Evolutionary conservation across 2,797 vertebrate genomes (phyloP).

Genomic region (Manis pentadactyla): DNA sequence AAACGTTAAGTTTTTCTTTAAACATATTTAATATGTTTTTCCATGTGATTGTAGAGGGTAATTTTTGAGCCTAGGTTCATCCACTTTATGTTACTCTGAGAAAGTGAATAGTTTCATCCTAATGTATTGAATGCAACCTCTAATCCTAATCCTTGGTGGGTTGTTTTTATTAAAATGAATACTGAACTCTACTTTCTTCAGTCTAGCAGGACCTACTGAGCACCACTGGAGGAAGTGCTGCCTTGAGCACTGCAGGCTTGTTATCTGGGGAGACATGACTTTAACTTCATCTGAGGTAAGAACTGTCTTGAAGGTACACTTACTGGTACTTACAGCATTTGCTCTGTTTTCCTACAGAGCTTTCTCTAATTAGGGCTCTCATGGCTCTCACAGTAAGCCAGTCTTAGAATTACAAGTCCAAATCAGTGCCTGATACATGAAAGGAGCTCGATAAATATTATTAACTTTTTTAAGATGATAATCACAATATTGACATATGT

Average conservation of each 20-base stretch:
- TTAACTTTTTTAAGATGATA: not conserved
- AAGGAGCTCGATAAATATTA: not conserved
- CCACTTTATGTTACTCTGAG: not conserved
- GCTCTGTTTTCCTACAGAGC: not conserved
- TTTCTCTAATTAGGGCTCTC: not conserved
- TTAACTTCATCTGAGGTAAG: constrained; percentile 90
- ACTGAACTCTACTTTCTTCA: constrained; percentile 62
- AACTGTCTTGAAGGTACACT: not conserved
- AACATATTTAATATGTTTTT: not conserved
- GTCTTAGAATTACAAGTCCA: not conserved
- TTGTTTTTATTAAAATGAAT: constrained; percentile 46
- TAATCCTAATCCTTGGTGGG: not conserved
- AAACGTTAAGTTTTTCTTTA: not conserved
- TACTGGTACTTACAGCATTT: not conserved
- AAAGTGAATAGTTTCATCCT: not conserved
- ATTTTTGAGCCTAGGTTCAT: not conserved
- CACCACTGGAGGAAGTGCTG: constrained; percentile 90
- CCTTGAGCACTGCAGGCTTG: constrained; percentile 89
- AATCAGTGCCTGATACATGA: not conserved
- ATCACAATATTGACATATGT: not conserved
- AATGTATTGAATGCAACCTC: not conserved
- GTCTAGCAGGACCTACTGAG: constrained; percentile 90
- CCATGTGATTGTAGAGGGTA: not conserved
- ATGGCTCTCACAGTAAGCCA: not conserved
- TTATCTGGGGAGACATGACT: constrained; percentile 91